These are phyloP conservation scores for Clinocottus analis DNA, from an alignment of 2,113 vertebrate species.

Conservation along the genomic window DNA sequence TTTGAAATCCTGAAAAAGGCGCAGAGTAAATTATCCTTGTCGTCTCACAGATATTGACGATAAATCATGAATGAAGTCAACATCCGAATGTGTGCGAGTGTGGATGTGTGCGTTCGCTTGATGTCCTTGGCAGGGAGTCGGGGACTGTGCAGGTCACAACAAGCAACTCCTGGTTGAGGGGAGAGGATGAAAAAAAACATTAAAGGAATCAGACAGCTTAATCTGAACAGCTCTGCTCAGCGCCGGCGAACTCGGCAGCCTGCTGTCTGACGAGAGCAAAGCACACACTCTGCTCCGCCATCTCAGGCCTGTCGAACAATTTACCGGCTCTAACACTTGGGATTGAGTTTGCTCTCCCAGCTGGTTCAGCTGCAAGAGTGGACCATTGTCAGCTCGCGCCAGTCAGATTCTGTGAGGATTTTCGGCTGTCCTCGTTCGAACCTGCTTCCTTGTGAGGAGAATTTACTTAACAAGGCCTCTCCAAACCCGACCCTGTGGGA, in stretches of 20 bases:
- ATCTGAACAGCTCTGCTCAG: conserved; percentile 46
- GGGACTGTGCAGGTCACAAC: conserved; percentile 60
- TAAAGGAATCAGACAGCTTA: conserved; percentile 51
- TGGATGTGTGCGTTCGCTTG: conserved; percentile 26
- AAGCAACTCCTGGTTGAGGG: conserved; percentile 54
- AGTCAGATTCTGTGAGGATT: conserved; percentile 33
- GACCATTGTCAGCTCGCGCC: conserved; percentile 9
- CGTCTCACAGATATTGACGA: conserved; percentile 36
- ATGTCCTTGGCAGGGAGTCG: conserved; percentile 52
- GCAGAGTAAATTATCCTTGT: conserved; percentile 42
- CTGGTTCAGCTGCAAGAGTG: conserved; percentile 12
- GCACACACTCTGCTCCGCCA: conserved; percentile 13
- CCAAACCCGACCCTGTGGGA: conserved; percentile 20
- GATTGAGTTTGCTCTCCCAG: conserved; percentile 30
- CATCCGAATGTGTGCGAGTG: conserved; percentile 20
- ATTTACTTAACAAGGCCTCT: conserved; percentile 12
- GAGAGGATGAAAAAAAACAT: conserved; percentile 43
- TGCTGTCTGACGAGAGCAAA: conserved; percentile 43
- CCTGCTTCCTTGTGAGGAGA: conserved; percentile 24
- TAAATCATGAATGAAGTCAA: conserved; percentile 55
- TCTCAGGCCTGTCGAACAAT: background rate
- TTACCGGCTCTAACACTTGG: background rate
- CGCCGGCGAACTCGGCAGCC: conserved; percentile 28
- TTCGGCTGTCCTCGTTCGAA: conserved; percentile 20
- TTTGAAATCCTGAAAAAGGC: conserved; percentile 34